A percentile compares a stretch with the other conserved stretches of the same genome.
phyloP scores from a whole-genome alignment of 23 tunicate species.

The Aplidium turbinatum region DNA sequence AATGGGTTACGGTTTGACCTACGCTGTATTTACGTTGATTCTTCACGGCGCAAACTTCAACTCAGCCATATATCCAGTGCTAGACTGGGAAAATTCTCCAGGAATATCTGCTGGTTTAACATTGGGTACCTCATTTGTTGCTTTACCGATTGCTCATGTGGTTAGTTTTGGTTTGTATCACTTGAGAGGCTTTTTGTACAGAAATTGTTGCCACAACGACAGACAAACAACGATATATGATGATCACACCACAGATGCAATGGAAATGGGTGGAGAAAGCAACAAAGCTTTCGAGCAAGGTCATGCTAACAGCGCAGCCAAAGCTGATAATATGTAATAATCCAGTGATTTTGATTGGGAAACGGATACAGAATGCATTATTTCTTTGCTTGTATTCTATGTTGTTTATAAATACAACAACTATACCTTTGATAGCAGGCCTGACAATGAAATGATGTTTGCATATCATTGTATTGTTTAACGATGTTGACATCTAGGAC shows the following conservation, averaged over 20 bases:
- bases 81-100: slow-evolving; percentile 60
- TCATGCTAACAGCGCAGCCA: too few relatives aligned
- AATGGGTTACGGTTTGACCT: slow-evolving; percentile 42
- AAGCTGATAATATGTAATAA: too few relatives aligned
- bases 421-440: too few relatives aligned
- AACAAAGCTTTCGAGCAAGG: not conserved
- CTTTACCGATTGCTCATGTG: slow-evolving; percentile 51
- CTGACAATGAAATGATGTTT: too few relatives aligned
- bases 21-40: slow-evolving; percentile 58
- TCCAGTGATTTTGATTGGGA: too few relatives aligned
- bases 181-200: slow-evolving; percentile 32
- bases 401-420: too few relatives aligned
- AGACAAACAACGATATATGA: slow-evolving; percentile 4
- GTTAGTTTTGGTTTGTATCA: slow-evolving; percentile 33
- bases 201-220: slow-evolving; percentile 14
- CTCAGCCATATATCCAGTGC: slow-evolving; percentile 46
- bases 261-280: not conserved
- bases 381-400: too few relatives aligned
- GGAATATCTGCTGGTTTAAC: slow-evolving; percentile 26
- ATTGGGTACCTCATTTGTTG: slow-evolving; percentile 4
- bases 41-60: slow-evolving; percentile 49
- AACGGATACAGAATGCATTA: too few relatives aligned
- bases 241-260: not conserved
- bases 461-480: too few relatives aligned
- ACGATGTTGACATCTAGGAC: too few relatives aligned